A percentile compares a stretch with the other conserved stretches of the same genome.
Conservation (phyloP, 2,888 invertebrate genomes). For the Epirrhoe alternata region DNA sequence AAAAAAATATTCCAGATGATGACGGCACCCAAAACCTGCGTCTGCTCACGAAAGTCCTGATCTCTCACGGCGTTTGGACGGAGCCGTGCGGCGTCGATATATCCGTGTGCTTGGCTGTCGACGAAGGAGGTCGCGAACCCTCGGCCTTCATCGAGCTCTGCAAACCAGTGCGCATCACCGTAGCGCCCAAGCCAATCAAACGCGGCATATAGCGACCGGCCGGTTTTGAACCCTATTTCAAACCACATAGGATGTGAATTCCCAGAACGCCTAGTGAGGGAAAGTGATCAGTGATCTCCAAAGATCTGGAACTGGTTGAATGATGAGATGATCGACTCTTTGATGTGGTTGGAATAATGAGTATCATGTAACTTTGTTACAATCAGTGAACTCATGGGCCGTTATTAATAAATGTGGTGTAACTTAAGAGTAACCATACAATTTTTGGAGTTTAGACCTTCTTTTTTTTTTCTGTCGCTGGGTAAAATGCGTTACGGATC, state of each 20-base stretch:
- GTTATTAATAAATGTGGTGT: too few species aligned
- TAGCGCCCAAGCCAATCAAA: constrained; percentile 95
- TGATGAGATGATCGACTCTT: too few species aligned
- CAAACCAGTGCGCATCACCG: constrained; percentile 93
- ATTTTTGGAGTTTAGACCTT: too few species aligned
- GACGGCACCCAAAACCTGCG: constrained; percentile 87
- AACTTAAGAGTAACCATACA: too few species aligned
- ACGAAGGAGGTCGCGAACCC: constrained; percentile 75
- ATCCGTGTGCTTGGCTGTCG: constrained; percentile 91
- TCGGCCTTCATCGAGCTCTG: constrained; percentile 89
- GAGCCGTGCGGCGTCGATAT: constrained; percentile 96
- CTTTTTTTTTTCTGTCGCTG: too few species aligned
- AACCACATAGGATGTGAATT: background rate
- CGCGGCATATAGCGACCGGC: constrained; percentile 85
- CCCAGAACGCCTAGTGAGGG: background rate
- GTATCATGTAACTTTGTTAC: too few species aligned
- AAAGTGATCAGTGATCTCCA: background rate
- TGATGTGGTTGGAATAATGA: too few species aligned
- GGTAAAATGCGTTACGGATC: too few species aligned
- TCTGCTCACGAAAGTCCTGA: constrained; percentile 92
- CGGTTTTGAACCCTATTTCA: constrained; percentile 20
- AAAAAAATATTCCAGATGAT: constrained; percentile 63
- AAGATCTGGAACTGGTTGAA: background rate
- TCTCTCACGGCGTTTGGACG: constrained; percentile 97
- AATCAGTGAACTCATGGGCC: too few species aligned